Base-by-base conservation (phyloP, 1,140 invertebrate species). In the Drosophila ambigua region DNA sequence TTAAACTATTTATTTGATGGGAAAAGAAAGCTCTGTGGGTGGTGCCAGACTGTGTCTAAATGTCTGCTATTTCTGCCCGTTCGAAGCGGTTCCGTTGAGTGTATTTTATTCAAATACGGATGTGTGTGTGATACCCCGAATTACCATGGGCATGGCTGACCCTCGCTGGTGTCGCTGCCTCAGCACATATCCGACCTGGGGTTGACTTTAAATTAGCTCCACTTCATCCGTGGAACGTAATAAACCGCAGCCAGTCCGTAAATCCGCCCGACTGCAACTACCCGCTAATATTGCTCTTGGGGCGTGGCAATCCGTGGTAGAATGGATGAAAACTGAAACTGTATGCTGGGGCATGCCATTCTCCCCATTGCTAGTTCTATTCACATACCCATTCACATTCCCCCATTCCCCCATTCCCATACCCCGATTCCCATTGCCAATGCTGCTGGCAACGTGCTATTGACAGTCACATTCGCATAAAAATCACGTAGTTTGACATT, bases 401-500 rank as follows among this genome's bases (percentile, higher is more conserved):
- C 23, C 23, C 23, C 23, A 4, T 4, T 24, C 23, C 0, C 23
- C 23, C 23, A 4, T 24, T 24, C 20, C 20, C 2, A 2, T 20
- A 20, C 20, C 1, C 20, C 20, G 20, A 48, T 72, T 46, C 35
- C 41, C 58, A 51, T 59, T 71, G 71, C 57, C 63, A 71, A 75
- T 76, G 72, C 67, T 76, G 68, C 61, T 57, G 48, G 43, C 52
- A 77, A 53, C 64, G 64, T 82, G 35, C 35, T 39, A 83, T 82
- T 82, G 79, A 83, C 79, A 75, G 79, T 78, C 76, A 81, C 77
- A 87, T 85, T 87, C 82, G 82, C 81, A 87, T 85, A 87, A 87
- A 87, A 87, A 87, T 87, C 82, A 87, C 82, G 82, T 87, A 87
- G 82, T 81, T 87, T 87, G 82, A 78, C 82, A 87, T 87, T 87